Conservation (phyloP, 2,888 invertebrate species). For the Spilarctia lutea region DNA sequence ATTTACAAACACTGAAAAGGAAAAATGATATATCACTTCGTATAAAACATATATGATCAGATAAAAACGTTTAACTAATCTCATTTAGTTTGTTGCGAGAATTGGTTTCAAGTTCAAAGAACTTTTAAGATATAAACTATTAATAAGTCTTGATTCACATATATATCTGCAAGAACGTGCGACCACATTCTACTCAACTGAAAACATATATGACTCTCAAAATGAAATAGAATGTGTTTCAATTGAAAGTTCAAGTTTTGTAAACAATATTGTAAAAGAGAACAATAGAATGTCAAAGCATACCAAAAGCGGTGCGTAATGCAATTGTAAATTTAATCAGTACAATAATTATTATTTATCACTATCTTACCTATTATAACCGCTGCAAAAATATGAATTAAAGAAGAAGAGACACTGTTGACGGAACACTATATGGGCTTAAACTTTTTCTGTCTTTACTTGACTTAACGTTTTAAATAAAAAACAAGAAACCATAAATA, state of each 20-base stretch:
- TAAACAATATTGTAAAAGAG: conserved; percentile 4
- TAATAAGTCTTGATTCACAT: neutral
- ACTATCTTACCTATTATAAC: neutral
- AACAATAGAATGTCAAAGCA: conserved; percentile 8
- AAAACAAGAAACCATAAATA: no score
- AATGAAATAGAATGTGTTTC: neutral
- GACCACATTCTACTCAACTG: neutral
- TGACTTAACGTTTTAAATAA: no score
- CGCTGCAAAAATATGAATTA: no score
- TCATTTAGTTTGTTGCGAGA: neutral
- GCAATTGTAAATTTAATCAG: neutral
- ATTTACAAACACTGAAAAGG: neutral
- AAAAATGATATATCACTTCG: neutral
- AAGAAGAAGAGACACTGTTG: neutral
- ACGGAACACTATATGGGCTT: neutral
- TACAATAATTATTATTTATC: neutral
- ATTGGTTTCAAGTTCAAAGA: neutral
- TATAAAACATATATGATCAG: neutral
- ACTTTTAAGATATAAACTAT: neutral
- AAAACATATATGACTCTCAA: neutral
- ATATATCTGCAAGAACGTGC: neutral
- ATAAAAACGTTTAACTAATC: neutral
- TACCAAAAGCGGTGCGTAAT: neutral
- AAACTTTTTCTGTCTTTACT: neutral
- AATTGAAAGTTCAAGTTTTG: neutral